Percentiles rank a stretch among this genome's conserved stretches.
Evolutionary conservation across 2,888 invertebrate species (phyloP).

Genomic region (Parnassius smintheus): DNA sequence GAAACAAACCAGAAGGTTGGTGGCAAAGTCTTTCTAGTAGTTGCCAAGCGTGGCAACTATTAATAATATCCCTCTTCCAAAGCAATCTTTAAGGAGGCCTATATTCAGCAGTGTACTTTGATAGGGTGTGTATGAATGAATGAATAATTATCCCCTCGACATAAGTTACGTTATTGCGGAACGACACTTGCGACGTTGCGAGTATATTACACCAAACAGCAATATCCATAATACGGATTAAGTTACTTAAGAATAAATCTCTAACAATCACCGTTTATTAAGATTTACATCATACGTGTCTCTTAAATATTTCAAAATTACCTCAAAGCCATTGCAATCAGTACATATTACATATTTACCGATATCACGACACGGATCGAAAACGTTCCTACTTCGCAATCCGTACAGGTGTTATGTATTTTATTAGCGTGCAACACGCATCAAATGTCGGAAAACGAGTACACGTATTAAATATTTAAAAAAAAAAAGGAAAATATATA

Average conservation of each 20-base stretch:
- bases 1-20: too few species aligned
- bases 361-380: conserved; percentile 10
- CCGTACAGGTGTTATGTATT: conserved; percentile 5
- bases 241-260: conserved; percentile 23
- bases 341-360: conserved; percentile 4
- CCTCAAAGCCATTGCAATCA: conserved; percentile 13
- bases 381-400: conserved; percentile 17
- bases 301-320: conserved; percentile 16
- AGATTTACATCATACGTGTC: conserved; percentile 21
- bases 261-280: conserved; percentile 13
- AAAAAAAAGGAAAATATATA: too few species aligned
- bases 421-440: conserved; percentile 9
- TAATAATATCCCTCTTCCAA: too few species aligned
- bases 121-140: too few species aligned
- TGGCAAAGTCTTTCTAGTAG: too few species aligned
- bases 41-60: too few species aligned
- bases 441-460: neutral
- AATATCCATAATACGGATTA: conserved; percentile 12
- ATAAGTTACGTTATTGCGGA: conserved; percentile 1
- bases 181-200: too few species aligned
- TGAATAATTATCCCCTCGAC: neutral
- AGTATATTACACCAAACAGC: conserved; percentile 12
- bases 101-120: too few species aligned
- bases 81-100: too few species aligned
- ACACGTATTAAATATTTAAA: too few species aligned